These are phyloP conservation scores for Heliconius ismenius DNA, from an alignment of 2,888 invertebrate species.

Conservation along the genomic window DNA sequence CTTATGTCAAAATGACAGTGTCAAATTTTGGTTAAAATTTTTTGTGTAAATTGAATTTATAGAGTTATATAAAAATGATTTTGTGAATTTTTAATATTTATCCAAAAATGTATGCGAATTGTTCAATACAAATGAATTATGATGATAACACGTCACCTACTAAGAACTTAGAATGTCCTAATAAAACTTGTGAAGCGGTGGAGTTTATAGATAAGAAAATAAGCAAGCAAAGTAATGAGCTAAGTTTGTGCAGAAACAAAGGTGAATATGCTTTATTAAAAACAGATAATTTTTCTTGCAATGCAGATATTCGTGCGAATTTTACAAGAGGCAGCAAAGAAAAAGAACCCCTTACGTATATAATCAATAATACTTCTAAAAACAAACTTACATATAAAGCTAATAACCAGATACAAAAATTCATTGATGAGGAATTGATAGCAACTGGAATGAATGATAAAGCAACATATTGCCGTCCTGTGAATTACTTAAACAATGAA, in stretches of 20 bases:
- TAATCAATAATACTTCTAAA: slow-evolving; percentile 15
- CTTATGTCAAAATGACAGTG: slow-evolving; percentile 26
- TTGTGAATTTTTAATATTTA: not conserved
- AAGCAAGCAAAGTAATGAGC: slow-evolving; percentile 7
- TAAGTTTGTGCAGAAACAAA: slow-evolving; percentile 24
- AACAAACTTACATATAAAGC: slow-evolving; percentile 2
- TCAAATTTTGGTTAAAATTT: slow-evolving; percentile 15
- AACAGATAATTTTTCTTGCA: not conserved
- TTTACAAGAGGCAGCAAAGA: not conserved
- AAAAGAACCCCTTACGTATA: not conserved
- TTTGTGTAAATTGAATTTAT: not conserved
- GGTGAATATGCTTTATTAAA: slow-evolving; percentile 30
- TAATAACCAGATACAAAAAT: not conserved
- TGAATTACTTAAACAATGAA: slow-evolving; percentile 51
- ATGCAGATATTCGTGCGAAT: slow-evolving; percentile 5
- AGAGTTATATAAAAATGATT: no score
- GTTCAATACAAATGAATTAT: not conserved
- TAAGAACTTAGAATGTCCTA: not conserved
- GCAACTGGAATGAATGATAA: slow-evolving; percentile 52
- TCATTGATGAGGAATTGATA: slow-evolving; percentile 14
- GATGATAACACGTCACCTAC: not conserved
- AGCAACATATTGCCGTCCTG: slow-evolving; percentile 59
- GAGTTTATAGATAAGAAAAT: slow-evolving; percentile 12
- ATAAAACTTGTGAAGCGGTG: slow-evolving; percentile 15
- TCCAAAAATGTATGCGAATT: slow-evolving; percentile 6